Percentiles rank a stretch among this genome's conserved stretches.
Evolutionary conservation across 2,888 invertebrate species (phyloP).

Genomic region (Dryococelus australis): DNA sequence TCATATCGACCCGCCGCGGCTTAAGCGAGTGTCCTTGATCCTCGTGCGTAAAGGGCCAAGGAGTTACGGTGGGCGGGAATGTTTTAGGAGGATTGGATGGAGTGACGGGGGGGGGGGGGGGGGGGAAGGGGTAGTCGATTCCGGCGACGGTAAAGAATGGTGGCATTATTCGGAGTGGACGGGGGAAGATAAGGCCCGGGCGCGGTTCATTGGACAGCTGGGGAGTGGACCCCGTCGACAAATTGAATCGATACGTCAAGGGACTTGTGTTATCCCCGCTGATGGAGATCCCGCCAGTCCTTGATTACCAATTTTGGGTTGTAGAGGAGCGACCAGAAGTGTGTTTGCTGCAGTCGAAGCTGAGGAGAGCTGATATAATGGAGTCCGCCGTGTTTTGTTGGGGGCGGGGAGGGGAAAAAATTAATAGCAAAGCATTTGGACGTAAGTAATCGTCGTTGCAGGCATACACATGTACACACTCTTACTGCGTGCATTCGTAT

Average conservation of each 20-base stretch:
- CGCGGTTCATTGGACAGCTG: not conserved
- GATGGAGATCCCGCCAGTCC: not conserved
- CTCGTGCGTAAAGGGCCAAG: not conserved
- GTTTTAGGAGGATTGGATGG: no score
- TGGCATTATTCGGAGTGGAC: not conserved
- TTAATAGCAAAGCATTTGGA: no score
- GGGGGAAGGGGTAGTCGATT: not conserved
- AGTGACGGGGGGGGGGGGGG: not conserved
- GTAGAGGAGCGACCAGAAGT: not conserved
- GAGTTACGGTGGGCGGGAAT: not conserved
- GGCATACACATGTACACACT: no score
- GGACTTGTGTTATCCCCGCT: constrained; percentile 1
- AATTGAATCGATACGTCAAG: constrained; percentile 16
- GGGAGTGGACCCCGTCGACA: not conserved
- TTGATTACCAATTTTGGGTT: not conserved
- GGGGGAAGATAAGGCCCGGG: not conserved
- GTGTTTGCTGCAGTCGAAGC: no score
- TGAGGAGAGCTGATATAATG: no score
- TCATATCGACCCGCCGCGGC: not conserved
- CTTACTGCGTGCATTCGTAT: no score
- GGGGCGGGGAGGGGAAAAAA: no score
- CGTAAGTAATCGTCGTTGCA: no score
- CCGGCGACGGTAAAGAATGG: constrained; percentile 7
- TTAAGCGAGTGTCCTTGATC: not conserved
- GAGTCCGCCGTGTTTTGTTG: no score